These are phyloP conservation scores for Pyrocephalus nanus DNA, from an alignment of 2,797 vertebrate species.

Conservation along the genomic window DNA sequence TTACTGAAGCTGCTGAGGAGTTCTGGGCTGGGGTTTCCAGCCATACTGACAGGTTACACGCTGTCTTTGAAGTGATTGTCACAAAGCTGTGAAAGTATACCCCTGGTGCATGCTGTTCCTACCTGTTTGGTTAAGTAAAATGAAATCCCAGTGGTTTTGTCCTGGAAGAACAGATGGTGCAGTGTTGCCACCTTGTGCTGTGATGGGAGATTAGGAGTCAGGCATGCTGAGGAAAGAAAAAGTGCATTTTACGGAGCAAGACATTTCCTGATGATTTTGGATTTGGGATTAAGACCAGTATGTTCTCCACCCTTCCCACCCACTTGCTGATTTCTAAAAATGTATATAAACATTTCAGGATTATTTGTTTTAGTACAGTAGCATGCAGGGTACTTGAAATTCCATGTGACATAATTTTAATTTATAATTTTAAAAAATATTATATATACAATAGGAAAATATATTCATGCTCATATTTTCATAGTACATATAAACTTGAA, in stretches of 20 bases:
- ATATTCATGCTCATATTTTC: not conserved
- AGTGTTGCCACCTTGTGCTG: slow-evolving; percentile 68
- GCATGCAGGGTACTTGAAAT: not conserved
- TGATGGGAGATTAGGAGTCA: not conserved
- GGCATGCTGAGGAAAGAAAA: not conserved
- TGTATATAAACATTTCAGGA: not conserved
- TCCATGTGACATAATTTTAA: not conserved
- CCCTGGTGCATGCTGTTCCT: not conserved
- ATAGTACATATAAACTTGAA: not conserved
- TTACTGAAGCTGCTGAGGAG: not conserved
- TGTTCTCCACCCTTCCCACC: not conserved
- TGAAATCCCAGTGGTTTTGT: not conserved
- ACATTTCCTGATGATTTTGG: not conserved
- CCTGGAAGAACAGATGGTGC: not conserved
- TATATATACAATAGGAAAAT: not conserved
- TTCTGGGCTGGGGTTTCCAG: not conserved
- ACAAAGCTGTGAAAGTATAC: not conserved
- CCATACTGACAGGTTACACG: not conserved
- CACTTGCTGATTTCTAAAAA: not conserved
- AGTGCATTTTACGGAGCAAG: not conserved
- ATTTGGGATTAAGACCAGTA: not conserved
- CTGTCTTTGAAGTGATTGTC: not conserved
- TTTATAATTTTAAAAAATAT: not conserved
- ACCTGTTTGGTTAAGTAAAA: not conserved
- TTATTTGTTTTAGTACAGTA: not conserved